Percentiles rank a stretch among this genome's conserved stretches.
phyloP scores from a whole-genome alignment of 2,797 vertebrate species.

The Caiman crocodilus region DNA sequence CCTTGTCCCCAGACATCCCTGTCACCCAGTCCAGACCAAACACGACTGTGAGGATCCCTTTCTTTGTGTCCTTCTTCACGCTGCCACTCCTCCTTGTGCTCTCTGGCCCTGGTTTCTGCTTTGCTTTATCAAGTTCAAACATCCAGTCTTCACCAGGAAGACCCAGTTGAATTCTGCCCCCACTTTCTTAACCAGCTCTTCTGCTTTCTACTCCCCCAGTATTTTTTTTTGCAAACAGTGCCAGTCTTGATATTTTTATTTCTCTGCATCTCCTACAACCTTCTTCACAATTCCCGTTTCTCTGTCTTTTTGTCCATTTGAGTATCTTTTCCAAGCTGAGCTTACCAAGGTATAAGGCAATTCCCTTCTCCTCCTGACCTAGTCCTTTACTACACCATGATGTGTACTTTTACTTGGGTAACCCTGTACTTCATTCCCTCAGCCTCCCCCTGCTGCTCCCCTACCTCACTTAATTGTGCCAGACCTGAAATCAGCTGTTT shows the following conservation, averaged over 20 bases:
- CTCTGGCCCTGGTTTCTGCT: background rate
- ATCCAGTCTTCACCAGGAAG: background rate
- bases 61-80: background rate
- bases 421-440: background rate
- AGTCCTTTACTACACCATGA: background rate
- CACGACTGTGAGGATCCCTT: background rate
- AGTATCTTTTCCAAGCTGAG: background rate
- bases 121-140: background rate
- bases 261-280: background rate
- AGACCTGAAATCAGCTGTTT: background rate
- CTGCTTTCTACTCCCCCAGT: background rate
- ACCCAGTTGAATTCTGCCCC: background rate
- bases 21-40: background rate
- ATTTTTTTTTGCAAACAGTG: background rate
- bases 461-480: background rate
- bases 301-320: background rate
- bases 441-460: background rate
- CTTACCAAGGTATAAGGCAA: background rate
- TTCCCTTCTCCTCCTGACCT: background rate
- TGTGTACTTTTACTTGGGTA: background rate
- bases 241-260: background rate
- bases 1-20: background rate
- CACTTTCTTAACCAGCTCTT: background rate
- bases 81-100: background rate
- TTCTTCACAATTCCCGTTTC: background rate